phyloP scores from a whole-genome alignment of 2,113 vertebrate genomes.

The Nesogale talazaci region DNA sequence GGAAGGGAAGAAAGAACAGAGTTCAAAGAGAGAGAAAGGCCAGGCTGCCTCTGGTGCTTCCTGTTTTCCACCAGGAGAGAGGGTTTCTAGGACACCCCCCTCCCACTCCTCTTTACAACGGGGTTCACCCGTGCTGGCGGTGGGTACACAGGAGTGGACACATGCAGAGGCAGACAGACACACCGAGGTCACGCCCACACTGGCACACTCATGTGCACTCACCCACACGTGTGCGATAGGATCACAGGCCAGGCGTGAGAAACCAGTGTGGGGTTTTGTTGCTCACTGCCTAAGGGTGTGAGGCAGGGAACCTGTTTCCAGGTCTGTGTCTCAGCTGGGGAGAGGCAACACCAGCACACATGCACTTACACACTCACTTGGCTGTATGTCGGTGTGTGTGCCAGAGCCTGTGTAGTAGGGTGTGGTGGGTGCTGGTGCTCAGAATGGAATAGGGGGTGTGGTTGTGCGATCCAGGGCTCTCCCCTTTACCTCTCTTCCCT shows the following conservation, averaged over 20 bases:
- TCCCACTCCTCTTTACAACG: not conserved
- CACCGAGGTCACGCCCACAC: constrained; percentile 66
- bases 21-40: not conserved
- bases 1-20: not conserved
- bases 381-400: constrained; percentile 29
- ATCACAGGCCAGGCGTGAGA: constrained; percentile 75
- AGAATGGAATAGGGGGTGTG: constrained; percentile 1
- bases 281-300: constrained; percentile 77
- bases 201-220: constrained; percentile 37
- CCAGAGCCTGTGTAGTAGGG: not conserved
- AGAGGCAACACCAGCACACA: not conserved
- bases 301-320: constrained; percentile 67
- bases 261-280: constrained; percentile 75
- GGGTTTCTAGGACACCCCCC: not conserved
- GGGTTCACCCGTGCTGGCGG: constrained; percentile 32
- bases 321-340: constrained; percentile 12
- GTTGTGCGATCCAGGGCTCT: not conserved
- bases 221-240: constrained; percentile 76
- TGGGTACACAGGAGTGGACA: constrained; percentile 40
- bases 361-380: not conserved
- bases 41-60: not conserved
- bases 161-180: constrained; percentile 62
- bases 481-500: too few species aligned
- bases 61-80: not conserved
- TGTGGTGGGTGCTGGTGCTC: too few species aligned